Percentiles rank a stretch among this genome's conserved stretches.
Evolutionary conservation across 2,888 invertebrate genomes (phyloP).

Genomic region (Mimachlamys varia): DNA sequence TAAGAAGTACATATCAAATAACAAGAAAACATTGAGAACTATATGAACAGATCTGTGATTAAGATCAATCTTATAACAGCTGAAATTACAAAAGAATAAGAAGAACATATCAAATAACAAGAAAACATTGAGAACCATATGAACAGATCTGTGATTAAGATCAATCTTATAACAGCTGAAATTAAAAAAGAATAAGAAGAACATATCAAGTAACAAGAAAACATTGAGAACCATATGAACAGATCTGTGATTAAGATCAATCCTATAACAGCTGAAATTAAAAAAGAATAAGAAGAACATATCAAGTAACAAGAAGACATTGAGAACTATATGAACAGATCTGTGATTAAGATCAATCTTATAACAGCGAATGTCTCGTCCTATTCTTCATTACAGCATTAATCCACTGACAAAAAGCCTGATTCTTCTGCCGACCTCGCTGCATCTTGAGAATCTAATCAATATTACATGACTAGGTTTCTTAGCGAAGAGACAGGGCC

Average conservation of each 20-base stretch:
- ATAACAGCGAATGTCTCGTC: neutral
- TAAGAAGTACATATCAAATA: too few species aligned
- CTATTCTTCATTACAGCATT: neutral
- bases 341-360: neutral
- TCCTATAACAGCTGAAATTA: neutral
- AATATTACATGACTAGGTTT: neutral
- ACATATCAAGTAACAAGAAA: neutral
- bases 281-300: too few species aligned
- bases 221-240: neutral
- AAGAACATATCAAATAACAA: too few species aligned
- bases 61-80: too few species aligned
- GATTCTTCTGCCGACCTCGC: neutral
- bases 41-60: too few species aligned
- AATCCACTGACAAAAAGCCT: neutral
- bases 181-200: too few species aligned
- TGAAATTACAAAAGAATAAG: too few species aligned
- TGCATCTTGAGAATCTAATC: neutral
- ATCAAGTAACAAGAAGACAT: neutral
- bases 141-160: too few species aligned
- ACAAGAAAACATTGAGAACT: too few species aligned
- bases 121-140: too few species aligned
- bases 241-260: neutral
- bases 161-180: too few species aligned
- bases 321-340: neutral
- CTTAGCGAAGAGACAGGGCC: neutral